Evolutionary conservation across 2,113 vertebrate genomes (phyloP).

Genomic region (Equus przewalskii): DNA sequence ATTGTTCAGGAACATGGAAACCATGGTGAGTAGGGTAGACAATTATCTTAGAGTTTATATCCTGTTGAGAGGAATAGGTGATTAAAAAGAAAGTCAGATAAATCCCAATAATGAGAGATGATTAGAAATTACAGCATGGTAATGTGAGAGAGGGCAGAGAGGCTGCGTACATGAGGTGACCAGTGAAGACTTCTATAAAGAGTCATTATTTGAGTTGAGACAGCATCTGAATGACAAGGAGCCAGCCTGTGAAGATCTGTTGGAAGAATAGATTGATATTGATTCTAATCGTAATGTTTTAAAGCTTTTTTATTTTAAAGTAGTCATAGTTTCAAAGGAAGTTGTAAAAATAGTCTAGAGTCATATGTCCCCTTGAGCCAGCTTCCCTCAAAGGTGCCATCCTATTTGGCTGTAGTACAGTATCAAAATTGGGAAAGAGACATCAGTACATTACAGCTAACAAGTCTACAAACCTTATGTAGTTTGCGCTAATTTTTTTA

Average conservation of each 20-base stretch:
- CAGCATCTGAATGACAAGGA: not conserved
- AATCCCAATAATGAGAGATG: not conserved
- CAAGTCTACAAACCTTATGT: not conserved
- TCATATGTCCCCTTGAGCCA: not conserved
- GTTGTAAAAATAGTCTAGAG: not conserved
- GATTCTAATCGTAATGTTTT: not conserved
- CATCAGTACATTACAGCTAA: not conserved
- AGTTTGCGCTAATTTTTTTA: not conserved
- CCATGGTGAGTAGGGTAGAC: not conserved
- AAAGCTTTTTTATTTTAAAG: not conserved
- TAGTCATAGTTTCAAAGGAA: not conserved
- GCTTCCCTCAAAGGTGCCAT: not conserved
- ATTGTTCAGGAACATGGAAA: not conserved
- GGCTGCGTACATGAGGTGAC: accelerated
- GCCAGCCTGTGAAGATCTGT: not conserved
- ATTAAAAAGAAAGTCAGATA: not conserved
- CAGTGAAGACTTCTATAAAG: not conserved
- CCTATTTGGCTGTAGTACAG: not conserved
- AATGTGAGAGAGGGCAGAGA: not conserved
- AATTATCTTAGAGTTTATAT: not conserved
- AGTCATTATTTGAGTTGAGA: not conserved
- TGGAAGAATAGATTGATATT: not conserved
- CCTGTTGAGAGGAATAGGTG: not conserved
- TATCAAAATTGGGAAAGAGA: not conserved
- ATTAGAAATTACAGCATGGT: not conserved